These are phyloP conservation scores for Drymodes brunneopygia DNA, from an alignment of 2,113 vertebrate species.

Conservation along the genomic window DNA sequence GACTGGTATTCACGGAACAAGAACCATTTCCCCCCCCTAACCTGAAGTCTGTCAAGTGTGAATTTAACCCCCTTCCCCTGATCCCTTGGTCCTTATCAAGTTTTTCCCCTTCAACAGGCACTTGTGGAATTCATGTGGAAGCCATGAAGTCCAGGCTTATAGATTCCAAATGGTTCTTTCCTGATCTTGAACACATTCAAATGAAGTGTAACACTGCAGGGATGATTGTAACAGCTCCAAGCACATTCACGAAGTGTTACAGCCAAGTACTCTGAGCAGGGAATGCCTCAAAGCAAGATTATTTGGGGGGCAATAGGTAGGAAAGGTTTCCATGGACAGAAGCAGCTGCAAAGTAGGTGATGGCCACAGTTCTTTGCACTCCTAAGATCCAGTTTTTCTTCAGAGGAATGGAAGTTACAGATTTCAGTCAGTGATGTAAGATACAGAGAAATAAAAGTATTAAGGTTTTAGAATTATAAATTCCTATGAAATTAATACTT, in stretches of 20 bases:
- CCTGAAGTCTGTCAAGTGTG: background rate
- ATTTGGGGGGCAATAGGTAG: background rate
- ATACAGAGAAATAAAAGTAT: background rate
- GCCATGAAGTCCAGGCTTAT: background rate
- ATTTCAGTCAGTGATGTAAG: background rate
- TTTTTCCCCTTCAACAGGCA: background rate
- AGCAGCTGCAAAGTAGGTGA: background rate
- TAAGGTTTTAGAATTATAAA: background rate
- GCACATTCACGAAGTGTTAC: background rate
- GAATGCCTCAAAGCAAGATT: background rate
- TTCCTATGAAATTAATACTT: fast-evolving
- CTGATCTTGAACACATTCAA: background rate
- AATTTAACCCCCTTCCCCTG: background rate
- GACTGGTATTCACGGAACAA: background rate
- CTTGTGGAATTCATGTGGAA: background rate
- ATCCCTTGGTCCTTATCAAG: background rate
- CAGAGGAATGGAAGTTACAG: background rate
- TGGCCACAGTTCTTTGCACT: background rate
- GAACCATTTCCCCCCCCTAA: fast-evolving
- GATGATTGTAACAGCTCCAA: background rate
- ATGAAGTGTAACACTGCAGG: background rate
- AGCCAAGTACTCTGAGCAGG: background rate
- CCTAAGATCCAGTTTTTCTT: background rate
- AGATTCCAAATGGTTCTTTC: background rate
- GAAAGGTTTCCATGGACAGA: background rate